Evolutionary conservation across 1,140 invertebrate species (phyloP), one percentile per base, ranked within the genome.

Genomic region (Charaxes varanes): DNA sequence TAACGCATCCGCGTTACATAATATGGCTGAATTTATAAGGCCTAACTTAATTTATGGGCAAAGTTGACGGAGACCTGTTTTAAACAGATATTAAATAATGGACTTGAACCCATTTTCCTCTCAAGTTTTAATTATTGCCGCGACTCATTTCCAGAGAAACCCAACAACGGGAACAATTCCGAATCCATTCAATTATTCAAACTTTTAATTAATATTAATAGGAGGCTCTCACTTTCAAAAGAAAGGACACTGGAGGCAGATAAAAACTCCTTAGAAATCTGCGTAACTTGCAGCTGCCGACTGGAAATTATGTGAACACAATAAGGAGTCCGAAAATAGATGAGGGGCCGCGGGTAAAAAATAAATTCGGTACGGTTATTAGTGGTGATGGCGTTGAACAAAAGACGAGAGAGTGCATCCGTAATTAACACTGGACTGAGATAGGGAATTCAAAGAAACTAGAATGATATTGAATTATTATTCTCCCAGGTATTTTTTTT

Each of bases 121-220:
- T 60, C 47, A 64, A 74, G 42, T 74, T 78, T 78, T 74, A 76
- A 82, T 74, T 78, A 79, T 76, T 76, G 59, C 67, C 55, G 40
- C 62, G 63, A 69, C 65, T 69, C 62, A 63, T 48, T 69, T 57
- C 61, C 62, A 59, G 62, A 37, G 60, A 65, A 71, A 56, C 63
- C 60, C 62, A 63, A 78, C 73, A 74, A 70, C 69, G 65, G 43
- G 65, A 69, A 80, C 71, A 78, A 81, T 81, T 71, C 68, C 54
- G 56, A 78, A 79, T 73, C 62, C 67, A 79, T 79, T 83, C 73
- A 80, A 72, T 83, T 79, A 80, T 80, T 77, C 70, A 79, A 82
- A 79, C 70, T 82, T 82, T 83, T 80, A 83, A 79, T 83, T 80
- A 80, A 79, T 79, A 80, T 82, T 79, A 83, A 79, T 83, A 79